Base-by-base conservation (phyloP, 2,888 invertebrate genomes). In the Ligdia adustata region DNA sequence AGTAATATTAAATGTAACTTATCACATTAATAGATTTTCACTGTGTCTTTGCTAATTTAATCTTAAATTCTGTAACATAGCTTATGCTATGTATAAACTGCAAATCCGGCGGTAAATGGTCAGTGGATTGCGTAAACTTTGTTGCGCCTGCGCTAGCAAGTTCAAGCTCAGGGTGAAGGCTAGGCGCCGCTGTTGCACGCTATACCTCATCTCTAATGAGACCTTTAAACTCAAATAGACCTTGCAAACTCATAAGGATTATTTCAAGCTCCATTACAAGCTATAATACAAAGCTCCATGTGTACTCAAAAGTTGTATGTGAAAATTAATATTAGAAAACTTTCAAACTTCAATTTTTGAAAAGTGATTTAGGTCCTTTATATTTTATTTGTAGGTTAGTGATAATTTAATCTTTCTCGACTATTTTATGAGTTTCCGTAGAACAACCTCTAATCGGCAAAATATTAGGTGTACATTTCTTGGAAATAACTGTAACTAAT, bases 111-210 rank as follows among this genome's bases (percentile, higher is more conserved):
- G 69, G 70, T 70, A 70, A 72, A 64, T 72, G 69, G 65, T 61
- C 72, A 78, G 70, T 75, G 70, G 79, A 77, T 82, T 77, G 78
- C 74, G 76, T 69, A 72, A 75, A 72, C 72, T 71, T 66, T 32
- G 35, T 66, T 61, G 66, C 62, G 61, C 55, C 68, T 60, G 67
- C 62, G 59, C 58, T 55, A n/a, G 6, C 22, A 77, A 85, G 87
- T 89, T 89, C 89, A 88, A 88, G 88, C 77, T 77, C 83, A 86
- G 83, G 89, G 83, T 88, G 87, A 89, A 89, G 88, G 89, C 75
- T 14, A 29, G 65, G 68, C 57, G 6, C 32, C 20, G 35, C 11
- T 15, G 34, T 24, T 35, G 16, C 37, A 48, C 27, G 20, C 37
- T 20, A 37, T 35, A 40, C 43, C 35, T 43, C 40, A 39, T 44